A percentile compares a stretch with the other conserved stretches of the same genome.
Evolutionary conservation across 2,888 invertebrate species (phyloP).

Genomic region (Nephrotoma appendiculata): DNA sequence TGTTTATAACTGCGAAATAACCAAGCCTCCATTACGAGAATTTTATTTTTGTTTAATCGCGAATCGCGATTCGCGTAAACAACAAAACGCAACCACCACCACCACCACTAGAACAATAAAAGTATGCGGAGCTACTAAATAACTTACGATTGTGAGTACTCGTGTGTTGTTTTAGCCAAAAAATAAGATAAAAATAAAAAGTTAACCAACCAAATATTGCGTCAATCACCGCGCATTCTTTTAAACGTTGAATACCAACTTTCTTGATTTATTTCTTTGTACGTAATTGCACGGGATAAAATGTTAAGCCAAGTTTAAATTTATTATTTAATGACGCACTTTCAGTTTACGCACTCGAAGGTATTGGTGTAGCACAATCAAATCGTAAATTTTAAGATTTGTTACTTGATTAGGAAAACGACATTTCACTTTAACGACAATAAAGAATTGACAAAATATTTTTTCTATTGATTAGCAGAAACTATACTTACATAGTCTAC

Average conservation of each 20-base stretch:
- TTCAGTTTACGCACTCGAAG: too few relatives aligned
- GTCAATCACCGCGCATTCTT: not conserved
- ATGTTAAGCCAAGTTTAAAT: too few relatives aligned
- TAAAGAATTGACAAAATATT: not conserved
- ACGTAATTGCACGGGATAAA: too few relatives aligned
- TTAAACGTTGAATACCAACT: not conserved
- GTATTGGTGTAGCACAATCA: too few relatives aligned
- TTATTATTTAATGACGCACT: too few relatives aligned
- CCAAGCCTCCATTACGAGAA: not conserved
- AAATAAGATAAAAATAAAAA: not conserved
- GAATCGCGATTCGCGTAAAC: not conserved
- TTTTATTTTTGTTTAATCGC: not conserved
- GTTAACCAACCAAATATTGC: not conserved
- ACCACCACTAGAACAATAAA: not conserved
- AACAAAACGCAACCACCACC: not conserved
- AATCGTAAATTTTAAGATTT: too few relatives aligned
- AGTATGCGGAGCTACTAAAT: not conserved
- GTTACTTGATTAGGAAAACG: not conserved
- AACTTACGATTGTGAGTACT: not conserved
- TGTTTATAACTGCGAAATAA: not conserved
- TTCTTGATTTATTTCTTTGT: not conserved
- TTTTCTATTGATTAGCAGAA: not conserved
- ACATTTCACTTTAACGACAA: not conserved
- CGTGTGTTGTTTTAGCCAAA: not conserved
- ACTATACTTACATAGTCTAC: not conserved